phyloP scores from a whole-genome alignment of 2,797 vertebrate species.

The Novumbra hubbsi region DNA sequence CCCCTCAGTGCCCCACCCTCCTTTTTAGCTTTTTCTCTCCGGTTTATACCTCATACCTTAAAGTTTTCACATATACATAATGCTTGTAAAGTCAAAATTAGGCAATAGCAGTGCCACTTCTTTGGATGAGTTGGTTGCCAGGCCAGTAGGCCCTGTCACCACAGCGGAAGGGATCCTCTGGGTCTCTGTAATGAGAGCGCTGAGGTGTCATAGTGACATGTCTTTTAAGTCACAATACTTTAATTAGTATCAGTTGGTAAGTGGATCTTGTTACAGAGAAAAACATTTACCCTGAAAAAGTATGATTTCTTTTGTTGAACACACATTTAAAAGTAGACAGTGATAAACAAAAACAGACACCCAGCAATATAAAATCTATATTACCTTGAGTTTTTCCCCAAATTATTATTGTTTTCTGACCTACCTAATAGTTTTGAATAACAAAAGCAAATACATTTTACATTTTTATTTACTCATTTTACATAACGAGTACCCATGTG shows the following conservation, averaged over 20 bases:
- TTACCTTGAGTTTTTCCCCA: neutral
- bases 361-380: neutral
- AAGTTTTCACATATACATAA: neutral
- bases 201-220: constrained; percentile 25
- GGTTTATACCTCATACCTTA: neutral
- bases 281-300: neutral
- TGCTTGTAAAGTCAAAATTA: neutral
- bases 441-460: neutral
- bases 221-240: constrained; percentile 37
- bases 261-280: constrained; percentile 9
- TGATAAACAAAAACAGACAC: too few species aligned
- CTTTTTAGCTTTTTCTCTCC: neutral
- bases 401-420: neutral
- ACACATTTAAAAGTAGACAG: too few species aligned
- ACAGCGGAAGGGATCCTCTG: constrained; percentile 43
- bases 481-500: neutral
- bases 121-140: constrained; percentile 29
- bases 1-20: neutral
- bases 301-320: too few species aligned
- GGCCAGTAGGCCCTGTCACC: constrained; percentile 41
- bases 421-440: neutral
- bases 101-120: constrained; percentile 8
- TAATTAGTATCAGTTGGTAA: constrained; percentile 65
- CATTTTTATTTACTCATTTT: neutral
- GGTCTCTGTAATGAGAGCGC: constrained; percentile 31